A percentile compares a stretch with the other conserved stretches of the same genome.
These are phyloP conservation scores for Pseudochaenichthys georgianus DNA, from an alignment of 2,797 vertebrate species.

Conservation along the genomic window DNA sequence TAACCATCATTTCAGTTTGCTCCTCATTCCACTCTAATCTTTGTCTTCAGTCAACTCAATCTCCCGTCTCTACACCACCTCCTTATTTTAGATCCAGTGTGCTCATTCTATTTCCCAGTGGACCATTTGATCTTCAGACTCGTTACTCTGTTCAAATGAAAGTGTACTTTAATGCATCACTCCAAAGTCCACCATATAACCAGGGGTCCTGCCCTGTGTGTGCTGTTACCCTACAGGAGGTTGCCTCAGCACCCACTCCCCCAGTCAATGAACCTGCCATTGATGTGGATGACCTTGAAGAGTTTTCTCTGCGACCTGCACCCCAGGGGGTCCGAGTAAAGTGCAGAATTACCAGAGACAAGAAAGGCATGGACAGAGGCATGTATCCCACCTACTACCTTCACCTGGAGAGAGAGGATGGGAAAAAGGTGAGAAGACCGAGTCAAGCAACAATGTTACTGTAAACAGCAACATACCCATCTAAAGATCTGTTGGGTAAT, in stretches of 20 bases:
- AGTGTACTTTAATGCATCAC: constrained; percentile 39
- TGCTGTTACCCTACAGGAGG: constrained; percentile 85
- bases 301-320: constrained; percentile 94
- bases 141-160: constrained; percentile 69
- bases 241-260: constrained; percentile 92
- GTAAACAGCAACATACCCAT: background rate
- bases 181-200: constrained; percentile 40
- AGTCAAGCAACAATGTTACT: background rate
- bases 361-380: constrained; percentile 99
- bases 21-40: constrained; percentile 31
- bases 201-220: constrained; percentile 15
- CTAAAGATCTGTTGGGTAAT: background rate
- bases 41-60: constrained; percentile 41
- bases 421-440: constrained; percentile 91
- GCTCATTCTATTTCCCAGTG: constrained; percentile 64
- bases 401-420: constrained; percentile 97
- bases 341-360: constrained; percentile 97
- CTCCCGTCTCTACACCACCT: constrained; percentile 35
- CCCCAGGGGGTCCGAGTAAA: constrained; percentile 95
- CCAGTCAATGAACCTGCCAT: constrained; percentile 87
- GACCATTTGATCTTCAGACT: constrained; percentile 59
- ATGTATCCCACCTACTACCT: constrained; percentile 99
- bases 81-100: constrained; percentile 71
- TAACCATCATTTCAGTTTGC: constrained; percentile 35
- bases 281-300: constrained; percentile 94